These are phyloP conservation scores for Tragelaphus imberbis DNA, from an alignment of 2,113 vertebrate species.

Conservation along the genomic window DNA sequence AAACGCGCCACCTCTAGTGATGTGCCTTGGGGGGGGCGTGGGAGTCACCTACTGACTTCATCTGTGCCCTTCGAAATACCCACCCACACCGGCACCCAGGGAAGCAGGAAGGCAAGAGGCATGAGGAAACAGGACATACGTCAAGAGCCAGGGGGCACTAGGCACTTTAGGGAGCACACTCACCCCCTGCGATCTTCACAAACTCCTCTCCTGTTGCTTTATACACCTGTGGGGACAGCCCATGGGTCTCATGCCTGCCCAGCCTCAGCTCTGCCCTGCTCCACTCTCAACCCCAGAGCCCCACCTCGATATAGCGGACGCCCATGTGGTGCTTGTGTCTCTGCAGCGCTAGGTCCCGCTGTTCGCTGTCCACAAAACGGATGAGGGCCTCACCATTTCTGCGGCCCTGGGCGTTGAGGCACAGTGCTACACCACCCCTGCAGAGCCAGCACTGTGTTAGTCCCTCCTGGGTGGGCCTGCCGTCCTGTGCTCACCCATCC, in stretches of 20 bases:
- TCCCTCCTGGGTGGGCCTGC: not conserved
- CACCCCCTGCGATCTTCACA: conserved; percentile 97
- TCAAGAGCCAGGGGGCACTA: not conserved
- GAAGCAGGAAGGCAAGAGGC: not conserved
- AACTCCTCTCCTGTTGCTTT: conserved; percentile 97
- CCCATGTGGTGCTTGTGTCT: conserved; percentile 99
- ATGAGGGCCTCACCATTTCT: conserved; percentile 96
- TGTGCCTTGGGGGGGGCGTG: conserved; percentile 82
- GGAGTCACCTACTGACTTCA: not conserved
- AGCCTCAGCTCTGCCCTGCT: not conserved
- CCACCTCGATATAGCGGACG: conserved; percentile 95
- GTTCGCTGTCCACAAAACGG: conserved; percentile 91
- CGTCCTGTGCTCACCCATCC: not conserved
- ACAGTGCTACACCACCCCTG: conserved; percentile 95
- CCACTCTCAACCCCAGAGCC: conserved; percentile 10
- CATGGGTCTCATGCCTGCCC: not conserved
- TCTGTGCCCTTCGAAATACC: not conserved
- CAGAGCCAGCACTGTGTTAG: conserved; percentile 19
- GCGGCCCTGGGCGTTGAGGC: conserved; percentile 95
- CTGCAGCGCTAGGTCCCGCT: conserved; percentile 93
- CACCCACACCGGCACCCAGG: not conserved
- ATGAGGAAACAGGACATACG: not conserved
- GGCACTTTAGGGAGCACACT: conserved; percentile 67
- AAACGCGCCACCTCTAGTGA: conserved; percentile 98
- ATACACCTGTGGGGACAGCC: conserved; percentile 86